Base-by-base conservation (phyloP, 2,888 invertebrate species). In the Myathropa florea region DNA sequence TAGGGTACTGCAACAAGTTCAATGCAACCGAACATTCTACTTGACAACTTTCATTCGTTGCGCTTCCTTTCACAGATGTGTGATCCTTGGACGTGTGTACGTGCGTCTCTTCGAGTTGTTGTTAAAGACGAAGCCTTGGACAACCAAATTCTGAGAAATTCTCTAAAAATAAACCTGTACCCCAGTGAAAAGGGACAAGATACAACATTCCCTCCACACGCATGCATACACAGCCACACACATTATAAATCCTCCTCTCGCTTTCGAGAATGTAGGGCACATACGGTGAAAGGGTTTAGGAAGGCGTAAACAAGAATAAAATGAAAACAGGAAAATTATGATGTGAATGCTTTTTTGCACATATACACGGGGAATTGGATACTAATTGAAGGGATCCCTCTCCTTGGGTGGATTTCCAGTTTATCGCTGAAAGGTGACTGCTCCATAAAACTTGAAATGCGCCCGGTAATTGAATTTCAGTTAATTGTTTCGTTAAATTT, bases 321-420 rank as follows among this genome's bases (percentile, higher is more conserved):
- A n/a, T 12, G 26, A 70, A 36, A 70, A n/a, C 39, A 59, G 24
- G 59, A 59, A 70, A 36, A 70, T 39, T 39, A 39, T 70, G 9
- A 26, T 59, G 18, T n/a, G 46, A 46, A n/a, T 46, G 18, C 23
- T 57, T 70, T 24, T 57, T 4, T 23, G 57, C 57, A 24, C 57
- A 59, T 39, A 24, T 18, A 59, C 59, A 36, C 59, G 26, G n/a
- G 70, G 59, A 70, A 70, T 70, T 39, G 70, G 70, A 70, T 70
- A 70, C 59, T 70, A 70, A 70, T 59, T 70, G 36, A 70, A 59
- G 70, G 70, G 67, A 30, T 55, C 30, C 67, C 26, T 24, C 24
- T 28, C 4, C 53, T 57, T 70, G 59, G 70, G 59, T 59, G 70
- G 30, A 70, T 39, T 70, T 59, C 53, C 55, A 67, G 67, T 67